Base-by-base conservation (phyloP, 2,888 invertebrate species). In the Hofmannophila pseudospretella region DNA sequence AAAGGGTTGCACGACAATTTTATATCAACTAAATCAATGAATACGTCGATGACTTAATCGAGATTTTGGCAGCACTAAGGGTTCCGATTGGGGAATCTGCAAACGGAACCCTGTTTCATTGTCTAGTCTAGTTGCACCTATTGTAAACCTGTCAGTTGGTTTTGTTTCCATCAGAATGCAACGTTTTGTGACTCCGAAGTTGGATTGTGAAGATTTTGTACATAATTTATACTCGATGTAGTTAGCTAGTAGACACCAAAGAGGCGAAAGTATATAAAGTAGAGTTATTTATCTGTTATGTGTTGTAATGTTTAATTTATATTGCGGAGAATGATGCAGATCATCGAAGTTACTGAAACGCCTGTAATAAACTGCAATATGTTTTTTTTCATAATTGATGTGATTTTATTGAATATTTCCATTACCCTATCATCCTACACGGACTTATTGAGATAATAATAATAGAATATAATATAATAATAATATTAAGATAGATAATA, bases 171-270 rank as follows among this genome's bases (percentile, higher is more conserved):
- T n/a, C n/a, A n/a, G 20, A 20, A 1, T 1, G 25, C n/a, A 10
- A 1, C 2, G 25, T 25, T 25, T 10, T 25, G 32, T 7, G 5
- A 4, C 10, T 5, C 9, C 9, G 7, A 22, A 11, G 12, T 11
- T 20, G 13, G 8, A n/a, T 32, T 22, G 22, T 20, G 22, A 8
- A 20, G n/a, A 1, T 25, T 26, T 45, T 64, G 57, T 66, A 66
- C 45, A 58, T 58, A 54, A 40, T 56, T 55, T 67, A 61, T 57
- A 28, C 11, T 36, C 47, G n/a, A 41, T 38, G 30, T 45, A 43
- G 29, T 74, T 84, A 86, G 86, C 85, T 86, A 85, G 85, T 85
- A 84, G 78, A 85, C 67, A 85, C 86, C 86, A 86, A 86, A 86
- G 86, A 86, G 78, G 85, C 74, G 67, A 71, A n/a, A 4, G 67